Evolutionary conservation across 1,140 invertebrate species (phyloP).

Genomic region (Phymastichus coffea): DNA sequence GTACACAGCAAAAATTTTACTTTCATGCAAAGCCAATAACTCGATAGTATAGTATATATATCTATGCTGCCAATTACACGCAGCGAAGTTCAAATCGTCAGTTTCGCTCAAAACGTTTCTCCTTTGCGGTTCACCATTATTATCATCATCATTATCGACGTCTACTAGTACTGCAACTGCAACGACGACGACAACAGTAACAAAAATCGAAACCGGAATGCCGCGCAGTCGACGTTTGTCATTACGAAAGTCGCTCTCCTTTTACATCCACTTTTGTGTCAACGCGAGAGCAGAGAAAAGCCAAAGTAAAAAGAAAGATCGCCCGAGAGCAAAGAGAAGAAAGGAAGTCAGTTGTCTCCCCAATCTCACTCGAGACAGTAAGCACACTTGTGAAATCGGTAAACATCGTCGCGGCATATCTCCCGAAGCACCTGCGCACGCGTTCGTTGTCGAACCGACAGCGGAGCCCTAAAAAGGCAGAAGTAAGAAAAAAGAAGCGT

Average conservation of each 20-base stretch:
- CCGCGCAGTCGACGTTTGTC: too few relatives aligned
- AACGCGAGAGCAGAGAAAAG: too few relatives aligned
- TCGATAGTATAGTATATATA: too few relatives aligned
- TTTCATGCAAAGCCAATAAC: too few relatives aligned
- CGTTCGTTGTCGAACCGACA: background rate
- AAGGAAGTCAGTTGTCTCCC: background rate
- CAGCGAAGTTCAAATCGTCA: background rate
- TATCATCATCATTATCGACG: too few relatives aligned
- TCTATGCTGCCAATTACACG: too few relatives aligned
- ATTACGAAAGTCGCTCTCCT: constrained; percentile 1
- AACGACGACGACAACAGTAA: too few relatives aligned
- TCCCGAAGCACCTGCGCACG: background rate
- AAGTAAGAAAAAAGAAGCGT: background rate
- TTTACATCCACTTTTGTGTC: background rate
- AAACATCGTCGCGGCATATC: background rate
- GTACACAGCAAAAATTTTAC: too few relatives aligned
- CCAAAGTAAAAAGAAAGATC: too few relatives aligned
- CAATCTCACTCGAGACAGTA: background rate
- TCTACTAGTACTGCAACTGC: too few relatives aligned
- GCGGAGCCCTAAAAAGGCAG: background rate
- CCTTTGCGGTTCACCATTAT: background rate
- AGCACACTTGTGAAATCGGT: constrained; percentile 14
- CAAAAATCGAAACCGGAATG: too few relatives aligned
- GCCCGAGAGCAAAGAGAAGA: too few relatives aligned
- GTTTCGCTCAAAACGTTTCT: constrained; percentile 1